Evolutionary conservation across 2,888 invertebrate genomes (phyloP), one percentile per base, ranked within the genome.

Genomic region (Clepsis dumicolana): DNA sequence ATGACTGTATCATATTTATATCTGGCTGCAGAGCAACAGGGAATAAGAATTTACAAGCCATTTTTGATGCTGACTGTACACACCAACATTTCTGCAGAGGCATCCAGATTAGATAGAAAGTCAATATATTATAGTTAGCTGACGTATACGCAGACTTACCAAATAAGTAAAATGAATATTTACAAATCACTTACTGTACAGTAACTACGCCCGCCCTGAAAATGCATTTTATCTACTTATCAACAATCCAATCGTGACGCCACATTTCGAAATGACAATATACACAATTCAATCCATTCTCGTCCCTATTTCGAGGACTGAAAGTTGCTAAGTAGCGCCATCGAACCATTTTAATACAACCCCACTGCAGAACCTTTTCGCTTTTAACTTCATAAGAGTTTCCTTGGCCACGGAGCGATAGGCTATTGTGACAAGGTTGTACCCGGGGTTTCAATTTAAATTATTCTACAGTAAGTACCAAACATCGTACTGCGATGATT

Each of bases 231-330:
- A 56, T 18, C 18, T 16, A 27, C 59, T 24, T 52, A 52, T 32
- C 50, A 66, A 44, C 53, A 61, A 66, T 54, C 50, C 44, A 54
- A 27, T 62, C 27, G 38, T 38, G 35, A 38, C 50, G 14, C 57
- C 57, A 48, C 38, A 18, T 56, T 56, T 8, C 50, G 57, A 41
- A 52, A 59, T 62, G 27, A n/a, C 24, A 21, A 4, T 7, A 10
- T 16, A 52, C 8, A 18, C 3, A 2, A 61, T 18, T 38, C 29
- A 57, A 57, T 50, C 16, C n/a, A 63, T 38, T 52, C 12, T 38
- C 21, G 24, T 5, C 27, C 57, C 24, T 67, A 14, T 48, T 10
- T 12, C 48, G 1, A 57, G n/a, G 10, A 7, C 12, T 8, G 16
- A 57, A 63, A 41, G 38, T 41, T 14, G 35, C 62, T 57, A 38